Evolutionary conservation across 2,888 invertebrate species (phyloP).

Genomic region (Drosophila hawaiiensis): DNA sequence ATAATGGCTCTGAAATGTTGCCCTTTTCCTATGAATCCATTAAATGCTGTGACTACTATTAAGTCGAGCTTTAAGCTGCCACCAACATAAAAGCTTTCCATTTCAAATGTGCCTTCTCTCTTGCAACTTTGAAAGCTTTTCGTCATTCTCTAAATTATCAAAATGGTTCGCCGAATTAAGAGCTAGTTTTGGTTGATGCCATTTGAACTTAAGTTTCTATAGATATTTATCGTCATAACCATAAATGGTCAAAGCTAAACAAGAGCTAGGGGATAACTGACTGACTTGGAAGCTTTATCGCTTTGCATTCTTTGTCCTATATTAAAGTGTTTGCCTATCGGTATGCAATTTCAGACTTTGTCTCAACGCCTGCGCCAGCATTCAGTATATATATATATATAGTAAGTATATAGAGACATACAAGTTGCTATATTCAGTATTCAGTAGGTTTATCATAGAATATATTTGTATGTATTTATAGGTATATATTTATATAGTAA

Average conservation of each 20-base stretch:
- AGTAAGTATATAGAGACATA: conserved; percentile 5
- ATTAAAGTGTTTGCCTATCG: conserved; percentile 29
- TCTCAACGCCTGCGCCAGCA: conserved; percentile 43
- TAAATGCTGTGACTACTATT: background rate
- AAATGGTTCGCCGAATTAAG: background rate
- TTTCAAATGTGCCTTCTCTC: background rate
- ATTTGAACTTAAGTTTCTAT: conserved; percentile 1
- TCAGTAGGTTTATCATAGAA: background rate
- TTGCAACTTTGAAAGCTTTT: background rate
- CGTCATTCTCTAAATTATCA: background rate
- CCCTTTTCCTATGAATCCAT: background rate
- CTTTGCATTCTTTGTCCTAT: conserved; percentile 2
- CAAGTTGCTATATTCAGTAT: conserved; percentile 14
- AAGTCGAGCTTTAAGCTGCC: conserved; percentile 3
- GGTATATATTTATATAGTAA: background rate
- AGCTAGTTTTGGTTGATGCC: background rate
- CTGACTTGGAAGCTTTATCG: conserved; percentile 18
- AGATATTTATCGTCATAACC: background rate
- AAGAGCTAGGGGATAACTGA: conserved; percentile 6
- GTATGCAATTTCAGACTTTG: conserved; percentile 59
- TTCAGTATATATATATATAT: conserved; percentile 18
- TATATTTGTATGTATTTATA: background rate
- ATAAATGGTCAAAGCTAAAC: conserved; percentile 2
- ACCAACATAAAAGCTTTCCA: background rate
- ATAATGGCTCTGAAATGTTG: background rate